phyloP scores from a whole-genome alignment of 2,888 invertebrate species.

The Hypsopygia costalis region DNA sequence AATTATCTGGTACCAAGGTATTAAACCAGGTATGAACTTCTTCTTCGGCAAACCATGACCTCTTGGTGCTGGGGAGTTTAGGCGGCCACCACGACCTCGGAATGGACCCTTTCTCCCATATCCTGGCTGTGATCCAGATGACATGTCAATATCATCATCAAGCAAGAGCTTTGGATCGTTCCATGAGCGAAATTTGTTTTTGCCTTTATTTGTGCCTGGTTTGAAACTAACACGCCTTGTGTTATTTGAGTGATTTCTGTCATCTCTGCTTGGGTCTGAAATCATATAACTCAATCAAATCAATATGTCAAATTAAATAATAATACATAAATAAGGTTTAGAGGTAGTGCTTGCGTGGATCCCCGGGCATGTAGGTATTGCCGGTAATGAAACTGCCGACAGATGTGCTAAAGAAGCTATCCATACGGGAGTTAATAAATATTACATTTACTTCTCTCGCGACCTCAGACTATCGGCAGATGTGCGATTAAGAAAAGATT shows the following conservation, averaged over 20 bases:
- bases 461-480: too few species aligned
- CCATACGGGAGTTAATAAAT: too few species aligned
- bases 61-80: constrained; percentile 68
- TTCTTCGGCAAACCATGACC: constrained; percentile 43
- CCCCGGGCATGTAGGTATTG: too few species aligned
- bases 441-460: too few species aligned
- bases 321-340: too few species aligned
- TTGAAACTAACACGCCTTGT: constrained; percentile 80
- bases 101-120: constrained; percentile 47
- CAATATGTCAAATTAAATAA: too few species aligned
- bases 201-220: constrained; percentile 63
- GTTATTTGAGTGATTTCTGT: constrained; percentile 53
- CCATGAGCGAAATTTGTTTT: constrained; percentile 65
- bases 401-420: too few species aligned
- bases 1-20: constrained; percentile 87
- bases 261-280: constrained; percentile 34
- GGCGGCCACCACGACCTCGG: constrained; percentile 61
- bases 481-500: too few species aligned
- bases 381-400: too few species aligned
- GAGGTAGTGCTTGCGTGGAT: too few species aligned
- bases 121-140: constrained; percentile 41
- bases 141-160: constrained; percentile 84
- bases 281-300: too few species aligned
- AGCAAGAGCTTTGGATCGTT: constrained; percentile 71
- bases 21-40: constrained; percentile 72